Conservation (phyloP, 2,888 invertebrate genomes). For the Eupithecia subfuscata region DNA sequence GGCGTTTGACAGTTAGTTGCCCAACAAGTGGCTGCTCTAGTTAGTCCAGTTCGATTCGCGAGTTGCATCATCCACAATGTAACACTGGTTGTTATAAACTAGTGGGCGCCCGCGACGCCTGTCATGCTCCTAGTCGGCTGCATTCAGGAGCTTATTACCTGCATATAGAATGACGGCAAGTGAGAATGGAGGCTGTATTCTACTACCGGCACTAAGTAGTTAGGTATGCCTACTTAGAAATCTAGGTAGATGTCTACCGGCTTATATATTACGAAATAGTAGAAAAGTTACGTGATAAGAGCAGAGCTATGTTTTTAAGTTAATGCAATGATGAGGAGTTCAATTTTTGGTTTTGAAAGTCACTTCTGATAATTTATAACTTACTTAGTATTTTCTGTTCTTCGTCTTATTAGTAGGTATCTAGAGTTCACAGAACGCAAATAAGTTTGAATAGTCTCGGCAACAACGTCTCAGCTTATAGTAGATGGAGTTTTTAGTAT, state of each 20-base stretch:
- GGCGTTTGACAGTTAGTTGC: slow-evolving; percentile 36
- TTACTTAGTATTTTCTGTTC: too few species aligned
- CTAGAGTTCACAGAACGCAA: neutral
- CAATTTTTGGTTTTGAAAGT: too few species aligned
- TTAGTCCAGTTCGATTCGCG: slow-evolving; percentile 30
- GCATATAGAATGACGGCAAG: neutral
- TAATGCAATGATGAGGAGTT: neutral
- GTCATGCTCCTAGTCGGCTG: slow-evolving; percentile 9
- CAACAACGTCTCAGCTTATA: neutral
- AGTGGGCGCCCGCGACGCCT: neutral
- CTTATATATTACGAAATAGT: too few species aligned
- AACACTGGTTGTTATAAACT: neutral
- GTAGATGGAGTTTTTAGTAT: neutral
- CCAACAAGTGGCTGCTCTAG: slow-evolving; percentile 23
- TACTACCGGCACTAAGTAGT: neutral
- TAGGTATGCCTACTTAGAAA: neutral
- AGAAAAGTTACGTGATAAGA: neutral
- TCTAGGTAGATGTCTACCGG: neutral
- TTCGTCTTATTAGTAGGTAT: neutral
- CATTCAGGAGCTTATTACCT: slow-evolving; percentile 9
- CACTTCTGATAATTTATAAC: too few species aligned
- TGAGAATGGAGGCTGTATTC: neutral
- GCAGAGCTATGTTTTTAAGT: neutral
- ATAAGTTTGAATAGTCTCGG: neutral
- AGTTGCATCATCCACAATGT: slow-evolving; percentile 35